These are phyloP conservation scores for Chironomus striatipennis DNA, from an alignment of 1,140 invertebrate genomes.

Conservation along the genomic window DNA sequence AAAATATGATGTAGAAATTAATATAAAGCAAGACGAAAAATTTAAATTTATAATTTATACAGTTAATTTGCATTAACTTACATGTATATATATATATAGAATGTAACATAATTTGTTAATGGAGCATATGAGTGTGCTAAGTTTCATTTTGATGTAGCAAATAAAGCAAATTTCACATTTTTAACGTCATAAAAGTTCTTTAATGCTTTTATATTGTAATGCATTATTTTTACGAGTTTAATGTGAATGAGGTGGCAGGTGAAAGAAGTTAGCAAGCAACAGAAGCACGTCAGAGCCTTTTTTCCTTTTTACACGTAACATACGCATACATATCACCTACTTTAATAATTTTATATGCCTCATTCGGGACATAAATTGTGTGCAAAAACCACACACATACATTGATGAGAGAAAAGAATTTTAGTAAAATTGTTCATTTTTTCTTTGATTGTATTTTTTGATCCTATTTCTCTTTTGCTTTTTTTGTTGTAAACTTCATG, in stretches of 20 bases:
- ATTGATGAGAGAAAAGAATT: neutral
- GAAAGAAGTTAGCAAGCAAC: neutral
- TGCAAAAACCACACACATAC: neutral
- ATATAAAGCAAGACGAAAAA: too few relatives aligned
- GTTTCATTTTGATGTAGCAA: too few relatives aligned
- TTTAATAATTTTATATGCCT: conserved; percentile 9
- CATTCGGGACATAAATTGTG: conserved; percentile 1
- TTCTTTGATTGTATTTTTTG: neutral
- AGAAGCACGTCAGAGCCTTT: neutral
- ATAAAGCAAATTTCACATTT: neutral
- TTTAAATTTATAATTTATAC: too few relatives aligned
- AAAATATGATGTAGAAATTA: too few relatives aligned
- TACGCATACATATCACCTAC: conserved; percentile 12
- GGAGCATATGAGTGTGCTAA: too few relatives aligned
- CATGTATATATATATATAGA: too few relatives aligned
- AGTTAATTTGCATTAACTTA: too few relatives aligned
- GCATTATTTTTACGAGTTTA: conserved; percentile 14
- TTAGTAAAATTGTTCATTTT: neutral
- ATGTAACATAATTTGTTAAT: too few relatives aligned
- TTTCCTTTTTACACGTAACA: neutral
- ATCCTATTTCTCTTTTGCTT: neutral
- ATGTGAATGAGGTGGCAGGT: conserved; percentile 11
- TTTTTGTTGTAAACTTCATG: neutral
- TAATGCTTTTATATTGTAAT: conserved; percentile 10
- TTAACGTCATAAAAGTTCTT: conserved; percentile 3